These are phyloP conservation scores for Halocaridina rubra DNA, from an alignment of 2,888 invertebrate genomes.

Conservation along the genomic window DNA sequence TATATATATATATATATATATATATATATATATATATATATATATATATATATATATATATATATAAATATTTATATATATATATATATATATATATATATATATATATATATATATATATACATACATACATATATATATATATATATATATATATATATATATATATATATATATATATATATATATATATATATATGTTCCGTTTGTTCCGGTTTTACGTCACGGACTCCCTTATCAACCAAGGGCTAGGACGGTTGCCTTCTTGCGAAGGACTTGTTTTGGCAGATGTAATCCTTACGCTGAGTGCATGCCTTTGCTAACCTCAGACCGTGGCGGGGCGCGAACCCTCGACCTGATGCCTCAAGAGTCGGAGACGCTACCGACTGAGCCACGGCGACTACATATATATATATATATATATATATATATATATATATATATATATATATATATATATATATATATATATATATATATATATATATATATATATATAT, in stretches of 20 bases:
- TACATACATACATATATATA: not conserved
- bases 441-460: constrained; percentile 2
- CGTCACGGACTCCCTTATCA: too few relatives aligned
- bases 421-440: constrained; percentile 3
- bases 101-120: not conserved
- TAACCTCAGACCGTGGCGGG: too few relatives aligned
- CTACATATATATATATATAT: constrained; percentile 27
- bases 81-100: not conserved
- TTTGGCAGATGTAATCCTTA: too few relatives aligned
- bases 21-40: not conserved
- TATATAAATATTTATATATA: not conserved
- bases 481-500: not conserved
- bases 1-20: not conserved
- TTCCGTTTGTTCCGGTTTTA: too few relatives aligned
- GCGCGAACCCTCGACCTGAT: too few relatives aligned
- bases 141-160: not conserved
- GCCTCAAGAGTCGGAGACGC: too few relatives aligned
- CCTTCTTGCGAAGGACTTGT: too few relatives aligned
- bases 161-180: not conserved
- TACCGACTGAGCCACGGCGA: too few relatives aligned
- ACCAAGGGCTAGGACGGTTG: too few relatives aligned
- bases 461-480: not conserved
- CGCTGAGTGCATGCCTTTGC: too few relatives aligned
- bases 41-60: not conserved
- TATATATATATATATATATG: constrained; percentile 15